These are phyloP conservation scores for Harpagifer antarcticus DNA, from an alignment of 2,797 vertebrate species.

Conservation along the genomic window DNA sequence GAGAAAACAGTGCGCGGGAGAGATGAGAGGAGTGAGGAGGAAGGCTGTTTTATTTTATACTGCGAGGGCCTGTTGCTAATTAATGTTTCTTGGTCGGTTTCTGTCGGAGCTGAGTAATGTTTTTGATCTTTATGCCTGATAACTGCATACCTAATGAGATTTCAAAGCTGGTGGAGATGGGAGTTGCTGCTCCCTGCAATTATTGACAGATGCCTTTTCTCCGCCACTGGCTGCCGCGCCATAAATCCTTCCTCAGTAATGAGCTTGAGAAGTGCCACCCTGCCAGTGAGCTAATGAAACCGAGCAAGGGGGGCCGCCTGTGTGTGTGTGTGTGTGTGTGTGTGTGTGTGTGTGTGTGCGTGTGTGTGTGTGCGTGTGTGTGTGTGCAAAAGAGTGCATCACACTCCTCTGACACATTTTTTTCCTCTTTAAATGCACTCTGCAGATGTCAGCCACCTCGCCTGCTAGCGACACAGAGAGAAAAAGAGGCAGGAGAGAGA, in stretches of 20 bases:
- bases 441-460: slow-evolving; percentile 98
- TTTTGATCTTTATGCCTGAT: slow-evolving; percentile 99
- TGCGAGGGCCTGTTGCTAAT: slow-evolving; percentile 99
- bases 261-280: slow-evolving; percentile 99
- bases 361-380: neutral
- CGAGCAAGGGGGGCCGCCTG: slow-evolving; percentile 82
- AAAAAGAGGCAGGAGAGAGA: slow-evolving; percentile 71
- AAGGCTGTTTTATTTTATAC: slow-evolving; percentile 93
- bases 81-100: slow-evolving; percentile 99
- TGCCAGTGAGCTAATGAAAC: slow-evolving; percentile 99
- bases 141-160: slow-evolving; percentile 99
- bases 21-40: slow-evolving; percentile 83
- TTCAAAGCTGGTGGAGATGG: slow-evolving; percentile 97
- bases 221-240: slow-evolving; percentile 99
- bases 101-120: slow-evolving; percentile 99
- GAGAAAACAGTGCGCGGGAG: slow-evolving; percentile 45
- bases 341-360: neutral
- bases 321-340: slow-evolving; percentile 22
- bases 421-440: slow-evolving; percentile 98
- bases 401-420: slow-evolving; percentile 97
- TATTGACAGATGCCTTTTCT: slow-evolving; percentile 99
- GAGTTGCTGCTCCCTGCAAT: slow-evolving; percentile 99
- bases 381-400: slow-evolving; percentile 78
- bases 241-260: slow-evolving; percentile 99
- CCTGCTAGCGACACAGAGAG: slow-evolving; percentile 84